Evolutionary conservation across 1,140 invertebrate genomes (phyloP).

Genomic region (Melitaea cinxia): DNA sequence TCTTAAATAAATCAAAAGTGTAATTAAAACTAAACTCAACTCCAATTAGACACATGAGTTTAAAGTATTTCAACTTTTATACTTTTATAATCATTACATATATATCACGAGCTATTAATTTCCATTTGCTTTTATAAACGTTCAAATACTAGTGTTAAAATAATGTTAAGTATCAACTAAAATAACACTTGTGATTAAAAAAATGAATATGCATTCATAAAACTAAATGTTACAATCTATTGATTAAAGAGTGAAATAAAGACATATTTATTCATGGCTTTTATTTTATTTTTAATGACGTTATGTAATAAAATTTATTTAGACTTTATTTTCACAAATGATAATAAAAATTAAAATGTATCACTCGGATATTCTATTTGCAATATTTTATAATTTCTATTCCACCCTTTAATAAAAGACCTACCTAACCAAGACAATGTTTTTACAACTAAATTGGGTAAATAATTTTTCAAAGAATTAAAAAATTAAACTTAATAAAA

Average conservation of each 20-base stretch:
- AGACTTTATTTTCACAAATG: background rate
- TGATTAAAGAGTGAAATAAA: slow-evolving; percentile 9
- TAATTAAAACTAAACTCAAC: slow-evolving; percentile 21
- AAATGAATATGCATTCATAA: slow-evolving; percentile 11
- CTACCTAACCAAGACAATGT: slow-evolving; percentile 1
- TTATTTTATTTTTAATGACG: background rate
- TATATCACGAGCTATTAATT: background rate
- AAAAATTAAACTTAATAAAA: slow-evolving; percentile 38
- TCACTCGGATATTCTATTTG: background rate
- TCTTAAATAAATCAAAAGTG: slow-evolving; percentile 18
- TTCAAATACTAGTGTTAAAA: slow-evolving; percentile 12
- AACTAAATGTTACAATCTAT: slow-evolving; percentile 8
- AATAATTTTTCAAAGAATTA: slow-evolving; percentile 27
- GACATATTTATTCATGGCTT: background rate
- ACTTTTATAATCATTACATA: background rate
- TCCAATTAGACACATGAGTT: slow-evolving; percentile 18
- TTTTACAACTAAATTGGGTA: slow-evolving; percentile 7
- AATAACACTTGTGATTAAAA: slow-evolving; percentile 27
- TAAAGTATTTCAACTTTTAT: background rate
- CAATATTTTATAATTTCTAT: background rate
- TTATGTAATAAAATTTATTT: background rate
- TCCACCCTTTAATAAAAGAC: slow-evolving; percentile 5
- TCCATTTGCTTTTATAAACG: background rate
- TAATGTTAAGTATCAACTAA: slow-evolving; percentile 25
- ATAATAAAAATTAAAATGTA: background rate